Base-by-base conservation (phyloP, 2,797 vertebrate genomes). In the Vespertilio murinus region DNA sequence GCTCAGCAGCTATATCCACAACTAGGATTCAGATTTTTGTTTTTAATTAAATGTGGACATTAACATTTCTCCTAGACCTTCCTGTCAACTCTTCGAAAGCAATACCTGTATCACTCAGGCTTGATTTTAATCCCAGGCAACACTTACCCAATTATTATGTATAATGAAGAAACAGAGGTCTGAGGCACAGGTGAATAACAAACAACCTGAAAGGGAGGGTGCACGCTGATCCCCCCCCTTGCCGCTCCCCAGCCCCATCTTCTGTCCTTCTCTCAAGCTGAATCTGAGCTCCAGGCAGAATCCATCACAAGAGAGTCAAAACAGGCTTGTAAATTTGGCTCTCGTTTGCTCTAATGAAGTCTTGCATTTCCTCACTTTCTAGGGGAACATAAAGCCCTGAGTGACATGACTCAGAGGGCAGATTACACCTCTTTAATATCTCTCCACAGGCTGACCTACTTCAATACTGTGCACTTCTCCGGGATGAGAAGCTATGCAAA, bases 371-470 rank as follows among this genome's bases (percentile, higher is more conserved):
- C 28, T 91, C 25, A 42, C 33, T 88, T 86, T 88, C n/a, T 73
- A 64, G 35, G 25, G 33, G 38, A 88, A 64, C 73, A 75, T 47
- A 88, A 83, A 94, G 54, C 18, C 74, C 33, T 10, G 28, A 80
- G 93, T 65, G 61, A 33, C 61, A 81, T n/a, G 12, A 94, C 56
- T 86, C 45, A 45, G 61, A 92, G 42, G 45, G 74, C 7, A 86
- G 52, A 83, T 77, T 69, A 64, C 20, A 54, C 25, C 8, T 80
- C 65, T 92, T 88, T 88, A 74, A 71, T 77, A 52, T 85, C 75
- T 94, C 79, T 88, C 49, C 20, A 75, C 70, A 92, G 61, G 77
- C 42, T 64, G 71, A 94, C 90, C 71, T 93, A 94, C 65, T 96
- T 96, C 83, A 92, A 47, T 86, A 47, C 38, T 35, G 4, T 79